These are phyloP conservation scores for Bufo bufo DNA, from an alignment of 2,113 vertebrate genomes.

Conservation along the genomic window DNA sequence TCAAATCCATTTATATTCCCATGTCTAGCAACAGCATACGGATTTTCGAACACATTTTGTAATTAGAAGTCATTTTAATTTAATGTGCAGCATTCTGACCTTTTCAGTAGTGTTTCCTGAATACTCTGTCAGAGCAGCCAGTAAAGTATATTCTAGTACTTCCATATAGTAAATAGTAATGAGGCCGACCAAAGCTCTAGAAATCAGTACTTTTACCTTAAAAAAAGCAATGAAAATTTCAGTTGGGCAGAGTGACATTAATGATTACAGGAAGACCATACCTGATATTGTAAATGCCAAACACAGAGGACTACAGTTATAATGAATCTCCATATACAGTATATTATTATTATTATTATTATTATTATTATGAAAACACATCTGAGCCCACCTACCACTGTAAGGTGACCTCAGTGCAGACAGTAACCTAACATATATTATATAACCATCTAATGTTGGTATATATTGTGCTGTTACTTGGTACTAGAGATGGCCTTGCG, in stretches of 20 bases:
- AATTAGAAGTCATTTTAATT: constrained; percentile 9
- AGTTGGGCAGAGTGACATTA: background rate
- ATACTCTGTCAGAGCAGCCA: background rate
- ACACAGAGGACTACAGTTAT: too few species aligned
- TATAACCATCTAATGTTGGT: too few species aligned
- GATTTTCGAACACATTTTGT: background rate
- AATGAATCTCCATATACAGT: too few species aligned
- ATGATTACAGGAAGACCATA: background rate
- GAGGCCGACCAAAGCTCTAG: background rate
- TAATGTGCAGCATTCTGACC: constrained; percentile 12
- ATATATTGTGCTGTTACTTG: too few species aligned
- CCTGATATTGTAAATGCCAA: too few species aligned
- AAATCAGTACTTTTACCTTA: background rate
- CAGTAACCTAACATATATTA: too few species aligned
- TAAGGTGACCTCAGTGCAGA: too few species aligned
- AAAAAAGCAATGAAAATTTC: background rate
- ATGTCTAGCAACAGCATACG: constrained; percentile 7
- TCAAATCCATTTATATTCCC: constrained; percentile 28
- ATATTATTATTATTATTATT: too few species aligned
- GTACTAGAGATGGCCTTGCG: too few species aligned
- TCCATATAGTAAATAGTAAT: background rate
- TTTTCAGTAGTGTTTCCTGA: background rate
- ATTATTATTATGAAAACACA: too few species aligned
- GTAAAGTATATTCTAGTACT: background rate
- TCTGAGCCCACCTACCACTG: too few species aligned